Evolutionary conservation across 2,113 vertebrate species (phyloP).

Genomic region (Rhipidura dahli): DNA sequence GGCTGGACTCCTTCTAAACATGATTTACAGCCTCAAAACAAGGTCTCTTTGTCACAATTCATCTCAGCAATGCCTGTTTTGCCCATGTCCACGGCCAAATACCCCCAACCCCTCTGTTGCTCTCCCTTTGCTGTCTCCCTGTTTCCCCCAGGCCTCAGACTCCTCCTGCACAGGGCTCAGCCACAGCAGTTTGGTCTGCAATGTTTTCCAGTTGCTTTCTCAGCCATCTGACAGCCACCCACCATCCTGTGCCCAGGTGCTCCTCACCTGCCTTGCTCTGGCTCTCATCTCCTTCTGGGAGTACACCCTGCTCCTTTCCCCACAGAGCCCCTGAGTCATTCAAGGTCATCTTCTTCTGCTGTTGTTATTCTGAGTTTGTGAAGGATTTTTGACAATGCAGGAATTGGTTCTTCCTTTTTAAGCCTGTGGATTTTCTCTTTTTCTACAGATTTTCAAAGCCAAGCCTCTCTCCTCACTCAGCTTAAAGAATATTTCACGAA

Average conservation of each 20-base stretch:
- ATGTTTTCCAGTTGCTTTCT: not conserved
- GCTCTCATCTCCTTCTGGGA: not conserved
- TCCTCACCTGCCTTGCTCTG: accelerated
- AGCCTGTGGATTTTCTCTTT: not conserved
- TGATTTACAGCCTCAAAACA: not conserved
- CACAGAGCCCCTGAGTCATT: not conserved
- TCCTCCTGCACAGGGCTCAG: not conserved
- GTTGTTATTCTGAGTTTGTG: not conserved
- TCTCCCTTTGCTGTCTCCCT: too few species aligned
- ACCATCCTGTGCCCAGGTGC: not conserved
- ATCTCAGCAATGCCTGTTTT: not conserved
- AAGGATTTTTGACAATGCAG: not conserved
- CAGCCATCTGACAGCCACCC: not conserved
- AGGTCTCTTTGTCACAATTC: not conserved
- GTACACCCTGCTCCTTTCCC: accelerated
- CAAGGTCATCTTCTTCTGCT: not conserved
- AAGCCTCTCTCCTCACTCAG: not conserved
- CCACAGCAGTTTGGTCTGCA: not conserved
- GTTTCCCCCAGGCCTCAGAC: not conserved
- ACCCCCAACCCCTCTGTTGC: not conserved
- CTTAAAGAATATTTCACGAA: not conserved
- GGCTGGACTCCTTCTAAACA: not conserved
- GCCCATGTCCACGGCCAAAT: accelerated
- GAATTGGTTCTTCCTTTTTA: not conserved
- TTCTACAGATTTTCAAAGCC: not conserved